phyloP scores from a whole-genome alignment of 2,888 invertebrate genomes.

The Heliothis peltigera region DNA sequence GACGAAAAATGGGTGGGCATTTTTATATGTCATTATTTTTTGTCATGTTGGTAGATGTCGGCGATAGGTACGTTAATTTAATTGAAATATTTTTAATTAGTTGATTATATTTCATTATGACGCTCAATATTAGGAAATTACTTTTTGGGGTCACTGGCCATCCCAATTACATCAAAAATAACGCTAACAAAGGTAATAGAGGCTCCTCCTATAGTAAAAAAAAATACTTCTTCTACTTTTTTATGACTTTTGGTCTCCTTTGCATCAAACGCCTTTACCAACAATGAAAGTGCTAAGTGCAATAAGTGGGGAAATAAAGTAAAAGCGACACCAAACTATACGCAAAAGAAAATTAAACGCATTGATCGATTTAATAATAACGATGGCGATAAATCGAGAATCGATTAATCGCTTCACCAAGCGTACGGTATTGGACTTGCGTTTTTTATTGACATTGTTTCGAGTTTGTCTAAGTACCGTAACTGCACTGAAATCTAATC shows the following conservation, averaged over 20 bases:
- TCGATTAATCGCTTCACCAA: conserved; percentile 59
- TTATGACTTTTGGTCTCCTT: too few relatives aligned
- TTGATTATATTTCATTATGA: conserved; percentile 41
- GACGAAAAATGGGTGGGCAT: conserved; percentile 47
- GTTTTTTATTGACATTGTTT: conserved; percentile 47
- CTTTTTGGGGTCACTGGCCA: conserved; percentile 13
- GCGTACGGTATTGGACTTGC: conserved; percentile 55
- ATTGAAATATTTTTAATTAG: conserved; percentile 42
- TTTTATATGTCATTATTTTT: conserved; percentile 49
- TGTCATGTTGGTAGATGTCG: conserved; percentile 39
- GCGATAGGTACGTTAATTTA: conserved; percentile 50
- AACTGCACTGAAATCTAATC: conserved; percentile 41
- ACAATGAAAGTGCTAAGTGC: conserved; percentile 4
- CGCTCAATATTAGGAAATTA: conserved; percentile 35
- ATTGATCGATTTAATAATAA: conserved; percentile 43
- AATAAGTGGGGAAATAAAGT: background rate
- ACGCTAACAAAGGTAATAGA: too few relatives aligned
- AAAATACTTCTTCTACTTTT: too few relatives aligned
- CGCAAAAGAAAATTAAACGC: conserved; percentile 37
- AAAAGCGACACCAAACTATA: background rate
- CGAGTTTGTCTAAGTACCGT: conserved; percentile 47
- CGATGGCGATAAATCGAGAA: conserved; percentile 53
- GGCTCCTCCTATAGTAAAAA: too few relatives aligned
- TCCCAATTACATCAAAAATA: background rate
- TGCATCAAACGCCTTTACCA: too few relatives aligned